A percentile compares a stretch with the other conserved stretches of the same genome.
Conservation (phyloP, 2,797 vertebrate species). For the Cyprinodon diabolis region DNA sequence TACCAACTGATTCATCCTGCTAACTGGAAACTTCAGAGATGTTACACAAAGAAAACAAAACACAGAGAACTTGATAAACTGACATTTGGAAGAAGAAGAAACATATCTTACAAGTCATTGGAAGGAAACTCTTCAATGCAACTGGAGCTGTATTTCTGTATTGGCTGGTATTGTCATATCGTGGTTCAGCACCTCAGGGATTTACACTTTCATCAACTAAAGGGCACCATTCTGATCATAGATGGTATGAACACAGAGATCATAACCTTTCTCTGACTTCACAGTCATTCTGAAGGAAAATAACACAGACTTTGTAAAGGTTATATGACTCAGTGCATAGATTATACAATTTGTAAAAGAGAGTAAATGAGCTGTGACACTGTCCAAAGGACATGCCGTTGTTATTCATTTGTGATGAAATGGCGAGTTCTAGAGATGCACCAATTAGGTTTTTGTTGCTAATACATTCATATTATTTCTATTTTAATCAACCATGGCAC, state of each 20-base stretch:
- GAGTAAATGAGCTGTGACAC: neutral
- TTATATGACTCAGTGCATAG: slow-evolving; percentile 59
- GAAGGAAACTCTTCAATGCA: slow-evolving; percentile 21
- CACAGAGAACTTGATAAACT: slow-evolving; percentile 59
- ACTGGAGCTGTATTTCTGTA: slow-evolving; percentile 4
- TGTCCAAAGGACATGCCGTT: neutral
- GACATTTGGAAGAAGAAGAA: slow-evolving; percentile 16
- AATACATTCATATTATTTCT: neutral
- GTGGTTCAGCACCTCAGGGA: slow-evolving; percentile 29
- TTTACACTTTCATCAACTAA: slow-evolving; percentile 31
- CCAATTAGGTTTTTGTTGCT: neutral
- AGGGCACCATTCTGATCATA: slow-evolving; percentile 16
- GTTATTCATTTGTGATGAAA: neutral
- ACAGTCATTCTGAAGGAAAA: slow-evolving; percentile 25
- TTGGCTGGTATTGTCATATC: slow-evolving; percentile 38
- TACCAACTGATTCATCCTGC: slow-evolving; percentile 81
- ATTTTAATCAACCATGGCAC: neutral
- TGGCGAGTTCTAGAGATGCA: neutral
- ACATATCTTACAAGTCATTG: slow-evolving; percentile 13
- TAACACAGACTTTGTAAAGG: slow-evolving; percentile 13
- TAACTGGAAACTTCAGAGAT: slow-evolving; percentile 61
- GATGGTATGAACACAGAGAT: slow-evolving; percentile 35
- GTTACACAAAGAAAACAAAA: slow-evolving; percentile 54
- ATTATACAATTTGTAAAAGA: slow-evolving; percentile 49
- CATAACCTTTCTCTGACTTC: slow-evolving; percentile 39